phyloP scores from a whole-genome alignment of 2,797 vertebrate genomes.

The Pseudochaenichthys georgianus region DNA sequence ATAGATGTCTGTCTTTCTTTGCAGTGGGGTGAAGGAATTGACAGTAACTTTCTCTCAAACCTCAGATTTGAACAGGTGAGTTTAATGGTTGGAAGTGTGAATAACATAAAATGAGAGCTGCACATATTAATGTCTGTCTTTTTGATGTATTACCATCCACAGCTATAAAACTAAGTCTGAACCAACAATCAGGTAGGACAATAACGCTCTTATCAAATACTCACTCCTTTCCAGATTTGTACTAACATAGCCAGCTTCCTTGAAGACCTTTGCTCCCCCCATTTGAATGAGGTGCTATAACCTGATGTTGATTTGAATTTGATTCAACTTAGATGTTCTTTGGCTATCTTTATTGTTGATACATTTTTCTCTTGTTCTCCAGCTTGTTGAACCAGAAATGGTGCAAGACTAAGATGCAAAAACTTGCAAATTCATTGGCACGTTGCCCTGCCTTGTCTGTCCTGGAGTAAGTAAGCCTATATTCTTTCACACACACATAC shows the following conservation, averaged over 20 bases:
- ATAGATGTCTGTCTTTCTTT: conserved; percentile 38
- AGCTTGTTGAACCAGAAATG: conserved; percentile 79
- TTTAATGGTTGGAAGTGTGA: conserved; percentile 8
- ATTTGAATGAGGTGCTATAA: background rate
- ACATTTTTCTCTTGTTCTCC: background rate
- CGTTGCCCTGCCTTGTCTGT: conserved; percentile 75
- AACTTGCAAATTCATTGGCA: conserved; percentile 76
- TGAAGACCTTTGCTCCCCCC: conserved; percentile 17
- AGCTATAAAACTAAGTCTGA: conserved; percentile 44
- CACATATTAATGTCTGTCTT: background rate
- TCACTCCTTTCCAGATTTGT: conserved; percentile 2
- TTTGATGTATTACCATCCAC: conserved; percentile 5
- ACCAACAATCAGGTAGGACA: conserved; percentile 63
- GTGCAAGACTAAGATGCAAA: conserved; percentile 50
- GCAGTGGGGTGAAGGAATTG: conserved; percentile 74
- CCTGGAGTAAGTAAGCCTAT: conserved; percentile 86
- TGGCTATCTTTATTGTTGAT: background rate
- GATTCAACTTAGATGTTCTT: background rate
- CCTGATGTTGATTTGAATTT: background rate
- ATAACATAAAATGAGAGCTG: background rate
- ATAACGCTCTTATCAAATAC: background rate
- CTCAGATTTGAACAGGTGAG: conserved; percentile 63
- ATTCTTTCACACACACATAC: background rate
- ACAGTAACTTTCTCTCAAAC: conserved; percentile 62
- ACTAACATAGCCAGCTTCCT: conserved; percentile 14